Percentiles rank a stretch among this genome's conserved stretches.
phyloP scores from a whole-genome alignment of 35 echinoderm and acorn worm genomes.

The Amphiura filiformis region DNA sequence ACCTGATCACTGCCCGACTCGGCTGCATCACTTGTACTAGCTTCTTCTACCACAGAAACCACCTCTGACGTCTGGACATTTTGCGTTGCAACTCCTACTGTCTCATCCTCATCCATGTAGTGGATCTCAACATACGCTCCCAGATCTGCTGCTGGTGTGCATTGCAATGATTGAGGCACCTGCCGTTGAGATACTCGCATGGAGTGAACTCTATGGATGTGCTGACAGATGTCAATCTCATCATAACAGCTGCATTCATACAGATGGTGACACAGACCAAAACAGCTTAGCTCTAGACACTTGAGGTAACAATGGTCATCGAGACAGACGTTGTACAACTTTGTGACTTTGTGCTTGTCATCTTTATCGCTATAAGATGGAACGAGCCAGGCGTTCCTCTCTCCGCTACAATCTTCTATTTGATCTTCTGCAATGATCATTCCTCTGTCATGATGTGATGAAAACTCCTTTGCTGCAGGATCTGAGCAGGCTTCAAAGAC shows the following conservation, averaged over 20 bases:
- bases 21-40: background rate
- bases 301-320: background rate
- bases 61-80: background rate
- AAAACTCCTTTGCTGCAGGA: background rate
- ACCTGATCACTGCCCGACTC: background rate
- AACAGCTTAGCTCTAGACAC: background rate
- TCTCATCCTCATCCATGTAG: constrained; percentile 1
- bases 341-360: background rate
- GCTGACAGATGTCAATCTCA: background rate
- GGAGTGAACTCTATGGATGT: background rate
- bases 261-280: background rate
- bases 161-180: background rate
- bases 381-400: background rate
- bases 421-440: background rate
- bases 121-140: background rate
- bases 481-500: background rate
- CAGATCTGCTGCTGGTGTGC: background rate
- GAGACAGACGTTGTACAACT: background rate
- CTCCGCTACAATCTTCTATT: background rate
- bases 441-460: background rate
- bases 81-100: background rate
- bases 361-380: background rate
- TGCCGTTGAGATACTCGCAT: background rate
- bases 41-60: background rate
- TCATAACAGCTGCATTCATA: constrained; percentile 2